Percentiles rank a stretch among this genome's conserved stretches.
These are phyloP conservation scores for Pachycephala philippinensis DNA, from an alignment of 2,113 vertebrate genomes.

Conservation along the genomic window DNA sequence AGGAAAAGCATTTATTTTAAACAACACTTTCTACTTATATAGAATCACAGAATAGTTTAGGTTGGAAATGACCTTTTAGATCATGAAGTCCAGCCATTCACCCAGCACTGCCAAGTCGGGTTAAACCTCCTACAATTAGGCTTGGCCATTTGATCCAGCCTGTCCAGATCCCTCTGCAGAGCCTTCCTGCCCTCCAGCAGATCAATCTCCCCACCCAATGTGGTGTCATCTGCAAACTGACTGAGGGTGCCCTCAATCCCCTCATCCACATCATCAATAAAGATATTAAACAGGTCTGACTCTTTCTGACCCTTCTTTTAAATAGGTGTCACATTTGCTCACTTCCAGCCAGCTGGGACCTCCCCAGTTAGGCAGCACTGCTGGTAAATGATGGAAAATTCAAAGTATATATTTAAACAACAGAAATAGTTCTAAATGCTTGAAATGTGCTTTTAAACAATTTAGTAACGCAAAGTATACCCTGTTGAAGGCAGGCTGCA, in stretches of 20 bases:
- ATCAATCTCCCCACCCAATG: neutral
- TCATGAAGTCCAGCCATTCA: neutral
- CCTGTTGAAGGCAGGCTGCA: slow-evolving; percentile 24
- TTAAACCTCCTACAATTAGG: neutral
- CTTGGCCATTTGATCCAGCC: neutral
- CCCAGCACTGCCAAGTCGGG: neutral
- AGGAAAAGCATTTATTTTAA: slow-evolving; percentile 29
- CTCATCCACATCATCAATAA: neutral
- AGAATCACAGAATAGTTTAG: neutral
- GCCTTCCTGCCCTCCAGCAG: neutral
- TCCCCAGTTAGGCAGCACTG: neutral
- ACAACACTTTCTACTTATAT: neutral
- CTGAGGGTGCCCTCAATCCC: neutral
- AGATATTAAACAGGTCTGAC: neutral
- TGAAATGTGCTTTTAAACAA: slow-evolving; percentile 42
- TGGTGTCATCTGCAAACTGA: neutral
- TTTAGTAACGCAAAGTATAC: neutral
- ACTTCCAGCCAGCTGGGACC: neutral
- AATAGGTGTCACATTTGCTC: neutral
- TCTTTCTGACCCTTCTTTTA: neutral
- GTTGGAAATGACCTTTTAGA: neutral
- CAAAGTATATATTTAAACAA: slow-evolving; percentile 45
- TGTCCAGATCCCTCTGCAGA: neutral
- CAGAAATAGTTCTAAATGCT: neutral
- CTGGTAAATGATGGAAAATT: slow-evolving; percentile 17